Base-by-base conservation (phyloP, 2,113 vertebrate species). In the Parotia lawesii region DNA sequence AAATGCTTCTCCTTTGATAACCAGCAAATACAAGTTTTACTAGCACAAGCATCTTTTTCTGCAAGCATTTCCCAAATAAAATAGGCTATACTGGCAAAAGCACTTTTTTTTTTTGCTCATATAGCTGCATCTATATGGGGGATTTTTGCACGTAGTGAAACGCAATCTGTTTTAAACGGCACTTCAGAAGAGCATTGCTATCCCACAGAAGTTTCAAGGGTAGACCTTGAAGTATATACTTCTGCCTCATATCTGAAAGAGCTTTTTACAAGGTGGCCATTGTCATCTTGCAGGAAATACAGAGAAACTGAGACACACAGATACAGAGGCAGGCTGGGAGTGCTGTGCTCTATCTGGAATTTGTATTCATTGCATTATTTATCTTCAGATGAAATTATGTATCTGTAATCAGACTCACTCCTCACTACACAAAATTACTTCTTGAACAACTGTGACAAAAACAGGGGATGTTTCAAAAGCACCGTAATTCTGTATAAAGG, bases 81-180 rank as follows among this genome's bases (percentile, higher is more conserved):
- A 95, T 95, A 95, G 85, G 82, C 87, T 95, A 60, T 64, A 93
- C 78, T 95, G 75, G 78, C 78, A 86, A 95, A 95, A 94, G 60
- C 91, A 82, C 81, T 73, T 93, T 89, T 93, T 87, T 88, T 95
- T 93, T 86, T 94, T 89, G 70, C 82, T 95, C 78, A 37, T 91
- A 94, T 74, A 89, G 85, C 91, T 95, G 64, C 71, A 66, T 93
- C 87, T 95, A 66, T 65, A 80, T 4, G 45, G 89, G 58, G 81
- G 85, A 62, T 87, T 96, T 95, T 94, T 97, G 89, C 93, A 89
- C 37, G 9, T 89, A 91, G 89, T 89, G 89, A 67, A 95, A 87
- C 0, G 3, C 93, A 95, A 97, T 95, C 94, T 94, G 91, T 94
- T 94, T 94, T 81, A 96, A 94, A 87, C 66, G 81, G 71, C 94